A percentile compares a stretch with the other conserved stretches of the same genome.
Conservation (phyloP, 2,888 invertebrate species). For the Catocala sponsa region DNA sequence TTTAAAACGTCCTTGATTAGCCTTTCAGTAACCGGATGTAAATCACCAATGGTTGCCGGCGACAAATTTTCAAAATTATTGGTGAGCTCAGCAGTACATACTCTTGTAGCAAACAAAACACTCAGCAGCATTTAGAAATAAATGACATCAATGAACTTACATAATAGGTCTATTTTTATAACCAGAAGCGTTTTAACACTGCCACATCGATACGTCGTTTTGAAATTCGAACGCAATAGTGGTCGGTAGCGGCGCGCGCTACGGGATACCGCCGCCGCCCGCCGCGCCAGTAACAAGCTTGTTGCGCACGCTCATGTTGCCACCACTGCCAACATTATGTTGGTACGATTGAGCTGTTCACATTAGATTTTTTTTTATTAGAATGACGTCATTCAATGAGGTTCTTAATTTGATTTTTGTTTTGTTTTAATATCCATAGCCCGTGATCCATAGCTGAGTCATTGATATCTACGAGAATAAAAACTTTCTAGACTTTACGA, state of each 20-base stretch:
- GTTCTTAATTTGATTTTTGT: background rate
- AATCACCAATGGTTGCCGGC: too few species aligned
- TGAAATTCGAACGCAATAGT: constrained; percentile 55
- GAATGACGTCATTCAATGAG: too few species aligned
- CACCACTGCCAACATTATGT: constrained; percentile 37
- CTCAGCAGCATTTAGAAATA: too few species aligned
- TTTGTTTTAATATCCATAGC: background rate
- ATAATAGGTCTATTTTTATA: constrained; percentile 39
- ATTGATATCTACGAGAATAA: too few species aligned
- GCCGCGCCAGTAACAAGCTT: constrained; percentile 50
- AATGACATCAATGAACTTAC: background rate
- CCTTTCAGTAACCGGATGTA: too few species aligned
- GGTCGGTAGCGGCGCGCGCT: constrained; percentile 60
- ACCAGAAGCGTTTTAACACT: constrained; percentile 44
- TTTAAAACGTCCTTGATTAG: background rate
- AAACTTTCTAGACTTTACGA: too few species aligned
- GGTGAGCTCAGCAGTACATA: too few species aligned
- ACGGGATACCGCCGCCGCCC: constrained; percentile 50
- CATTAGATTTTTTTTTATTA: constrained; percentile 23
- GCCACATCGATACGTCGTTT: constrained; percentile 38
- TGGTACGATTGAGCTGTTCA: constrained; percentile 41
- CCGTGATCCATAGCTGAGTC: too few species aligned
- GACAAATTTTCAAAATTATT: too few species aligned
- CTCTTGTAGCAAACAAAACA: too few species aligned
- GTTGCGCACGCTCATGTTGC: constrained; percentile 47